Evolutionary conservation across 1,140 invertebrate species (phyloP).

Genomic region (Chrysoperla carnea): DNA sequence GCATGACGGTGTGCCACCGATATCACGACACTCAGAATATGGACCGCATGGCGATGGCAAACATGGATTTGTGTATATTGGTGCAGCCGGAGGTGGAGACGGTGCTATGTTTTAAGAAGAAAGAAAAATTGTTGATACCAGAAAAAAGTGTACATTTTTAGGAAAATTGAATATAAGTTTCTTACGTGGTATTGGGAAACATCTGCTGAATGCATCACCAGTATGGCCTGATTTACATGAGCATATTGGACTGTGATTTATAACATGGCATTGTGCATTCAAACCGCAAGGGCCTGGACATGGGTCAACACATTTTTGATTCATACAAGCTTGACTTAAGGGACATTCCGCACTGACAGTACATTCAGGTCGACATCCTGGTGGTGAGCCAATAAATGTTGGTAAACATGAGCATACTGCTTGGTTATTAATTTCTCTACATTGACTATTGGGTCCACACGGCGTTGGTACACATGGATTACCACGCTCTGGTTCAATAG

Average conservation of each 20-base stretch:
- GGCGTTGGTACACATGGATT: slow-evolving; percentile 41
- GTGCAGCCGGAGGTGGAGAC: not conserved
- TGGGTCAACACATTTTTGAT: slow-evolving; percentile 46
- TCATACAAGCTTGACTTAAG: slow-evolving; percentile 39
- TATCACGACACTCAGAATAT: slow-evolving; percentile 43
- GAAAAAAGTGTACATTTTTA: slow-evolving; percentile 51
- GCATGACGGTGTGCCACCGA: slow-evolving; percentile 38
- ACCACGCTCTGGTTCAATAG: slow-evolving; percentile 17
- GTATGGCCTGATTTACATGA: slow-evolving; percentile 43
- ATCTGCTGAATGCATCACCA: slow-evolving; percentile 57
- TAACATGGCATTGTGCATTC: slow-evolving; percentile 41
- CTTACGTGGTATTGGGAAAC: slow-evolving; percentile 36
- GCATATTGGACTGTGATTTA: slow-evolving; percentile 54
- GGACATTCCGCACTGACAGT: slow-evolving; percentile 44
- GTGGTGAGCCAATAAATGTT: slow-evolving; percentile 39
- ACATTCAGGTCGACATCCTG: slow-evolving; percentile 43
- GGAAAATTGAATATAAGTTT: slow-evolving; percentile 4
- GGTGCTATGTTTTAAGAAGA: not conserved
- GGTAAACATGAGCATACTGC: slow-evolving; percentile 42
- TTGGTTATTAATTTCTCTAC: slow-evolving; percentile 33
- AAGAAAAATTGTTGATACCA: slow-evolving; percentile 34
- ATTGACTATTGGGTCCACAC: slow-evolving; percentile 48
- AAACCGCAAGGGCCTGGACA: slow-evolving; percentile 43
- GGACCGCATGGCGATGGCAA: slow-evolving; percentile 61
- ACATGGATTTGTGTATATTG: slow-evolving; percentile 34